A percentile compares a stretch with the other conserved stretches of the same genome.
Evolutionary conservation across 1,140 invertebrate species (phyloP).

Genomic region (Brachystomella parvula): DNA sequence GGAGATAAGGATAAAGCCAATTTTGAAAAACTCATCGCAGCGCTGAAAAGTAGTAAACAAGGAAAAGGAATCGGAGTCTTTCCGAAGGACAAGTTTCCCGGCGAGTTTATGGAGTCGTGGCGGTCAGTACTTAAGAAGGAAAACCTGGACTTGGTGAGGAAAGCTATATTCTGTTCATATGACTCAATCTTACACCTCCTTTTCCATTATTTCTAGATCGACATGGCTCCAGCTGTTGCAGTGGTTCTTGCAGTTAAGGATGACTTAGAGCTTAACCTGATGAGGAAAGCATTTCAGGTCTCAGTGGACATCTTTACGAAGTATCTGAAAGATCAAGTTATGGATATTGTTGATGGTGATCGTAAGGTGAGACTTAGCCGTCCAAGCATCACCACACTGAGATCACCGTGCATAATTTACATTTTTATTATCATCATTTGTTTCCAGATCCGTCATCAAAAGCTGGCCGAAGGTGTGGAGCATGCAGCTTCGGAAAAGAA

Average conservation of each 20-base stretch:
- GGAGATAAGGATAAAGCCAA: slow-evolving; percentile 91
- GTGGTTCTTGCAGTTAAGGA: slow-evolving; percentile 91
- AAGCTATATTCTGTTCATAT: not conserved
- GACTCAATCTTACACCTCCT: slow-evolving; percentile 3
- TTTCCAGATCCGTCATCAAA: slow-evolving; percentile 63
- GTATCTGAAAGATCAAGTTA: slow-evolving; percentile 94
- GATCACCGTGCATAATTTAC: not conserved
- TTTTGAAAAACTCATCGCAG: slow-evolving; percentile 76
- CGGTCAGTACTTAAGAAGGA: slow-evolving; percentile 62
- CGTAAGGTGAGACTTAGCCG: slow-evolving; percentile 57
- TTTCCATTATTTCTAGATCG: slow-evolving; percentile 51
- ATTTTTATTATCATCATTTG: not conserved
- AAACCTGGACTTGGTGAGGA: slow-evolving; percentile 65
- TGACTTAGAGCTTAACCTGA: slow-evolving; percentile 80
- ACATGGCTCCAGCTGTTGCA: slow-evolving; percentile 76
- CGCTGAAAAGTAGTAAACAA: slow-evolving; percentile 78
- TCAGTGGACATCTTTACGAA: slow-evolving; percentile 93
- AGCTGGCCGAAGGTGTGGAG: slow-evolving; percentile 90
- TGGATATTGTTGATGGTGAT: slow-evolving; percentile 97
- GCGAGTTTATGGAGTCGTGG: slow-evolving; percentile 89
- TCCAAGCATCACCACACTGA: not conserved
- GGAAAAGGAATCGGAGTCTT: slow-evolving; percentile 90
- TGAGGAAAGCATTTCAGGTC: slow-evolving; percentile 88
- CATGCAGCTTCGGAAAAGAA: slow-evolving; percentile 85
- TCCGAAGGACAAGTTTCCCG: slow-evolving; percentile 85